Conservation (phyloP, 2,797 vertebrate species). For the Gadopsis bispinosus region DNA sequence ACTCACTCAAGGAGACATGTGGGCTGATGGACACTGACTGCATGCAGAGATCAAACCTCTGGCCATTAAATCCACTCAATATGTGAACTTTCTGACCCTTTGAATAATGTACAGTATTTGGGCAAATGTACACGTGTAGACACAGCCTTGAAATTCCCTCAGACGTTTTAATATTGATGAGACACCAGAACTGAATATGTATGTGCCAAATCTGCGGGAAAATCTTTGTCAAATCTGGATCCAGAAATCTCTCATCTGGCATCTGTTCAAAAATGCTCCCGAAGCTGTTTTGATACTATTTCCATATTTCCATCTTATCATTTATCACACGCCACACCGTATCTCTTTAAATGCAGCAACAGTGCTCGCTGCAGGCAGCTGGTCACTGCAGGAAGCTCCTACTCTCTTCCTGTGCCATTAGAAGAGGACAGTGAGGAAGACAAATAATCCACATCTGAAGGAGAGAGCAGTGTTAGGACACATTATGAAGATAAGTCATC, state of each 20-base stretch:
- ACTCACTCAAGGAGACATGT: slow-evolving; percentile 32
- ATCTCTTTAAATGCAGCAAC: slow-evolving; percentile 23
- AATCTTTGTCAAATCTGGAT: slow-evolving; percentile 1
- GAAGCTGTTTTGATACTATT: background rate
- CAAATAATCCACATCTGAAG: slow-evolving; percentile 30
- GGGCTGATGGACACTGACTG: slow-evolving; percentile 21
- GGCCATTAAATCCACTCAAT: background rate
- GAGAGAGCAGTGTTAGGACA: slow-evolving; percentile 8
- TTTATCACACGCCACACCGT: slow-evolving; percentile 25
- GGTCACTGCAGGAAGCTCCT: slow-evolving; percentile 52
- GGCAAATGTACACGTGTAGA: background rate
- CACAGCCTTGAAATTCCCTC: background rate
- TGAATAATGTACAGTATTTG: background rate
- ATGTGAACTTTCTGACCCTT: slow-evolving; percentile 1
- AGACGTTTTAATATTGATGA: slow-evolving; percentile 8
- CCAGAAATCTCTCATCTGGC: slow-evolving; percentile 5
- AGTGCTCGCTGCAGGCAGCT: slow-evolving; percentile 33
- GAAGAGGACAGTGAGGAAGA: slow-evolving; percentile 52
- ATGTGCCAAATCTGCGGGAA: background rate
- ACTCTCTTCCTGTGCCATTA: slow-evolving; percentile 27
- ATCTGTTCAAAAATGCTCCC: slow-evolving; percentile 13
- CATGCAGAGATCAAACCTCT: slow-evolving; percentile 22
- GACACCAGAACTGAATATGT: background rate
- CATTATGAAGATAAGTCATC: slow-evolving; percentile 24
- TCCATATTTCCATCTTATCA: slow-evolving; percentile 2